Conservation (phyloP, 2,797 vertebrate genomes). For the Lates japonicus region DNA sequence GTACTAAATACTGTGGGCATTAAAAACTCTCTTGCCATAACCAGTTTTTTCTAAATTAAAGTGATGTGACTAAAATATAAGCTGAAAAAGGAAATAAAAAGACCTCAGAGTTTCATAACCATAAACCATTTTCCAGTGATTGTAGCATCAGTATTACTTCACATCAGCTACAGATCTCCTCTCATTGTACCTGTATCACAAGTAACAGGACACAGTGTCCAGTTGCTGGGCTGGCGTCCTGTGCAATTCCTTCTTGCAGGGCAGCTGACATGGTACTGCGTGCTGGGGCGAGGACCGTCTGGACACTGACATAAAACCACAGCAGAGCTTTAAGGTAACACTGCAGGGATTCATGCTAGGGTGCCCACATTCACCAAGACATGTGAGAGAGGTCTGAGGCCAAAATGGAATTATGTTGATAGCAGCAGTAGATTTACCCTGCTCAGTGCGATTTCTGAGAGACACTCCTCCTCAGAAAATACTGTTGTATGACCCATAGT, state of each 20-base stretch:
- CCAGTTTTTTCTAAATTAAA: neutral
- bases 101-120: neutral
- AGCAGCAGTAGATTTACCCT: constrained; percentile 5
- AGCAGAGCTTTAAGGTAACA: constrained; percentile 11
- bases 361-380: constrained; percentile 15
- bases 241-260: constrained; percentile 96
- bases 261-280: constrained; percentile 93
- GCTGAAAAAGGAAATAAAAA: neutral
- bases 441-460: constrained; percentile 7
- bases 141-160: neutral
- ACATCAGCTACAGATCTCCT: neutral
- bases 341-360: constrained; percentile 9
- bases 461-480: constrained; percentile 6
- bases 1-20: neutral
- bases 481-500: neutral
- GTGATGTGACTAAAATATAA: neutral
- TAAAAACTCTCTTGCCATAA: neutral
- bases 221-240: constrained; percentile 94
- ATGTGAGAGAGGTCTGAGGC: neutral
- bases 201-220: constrained; percentile 90
- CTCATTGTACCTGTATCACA: constrained; percentile 92
- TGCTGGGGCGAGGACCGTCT: constrained; percentile 93
- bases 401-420: neutral
- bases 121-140: neutral
- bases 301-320: constrained; percentile 87